Base-by-base conservation (phyloP, 1,140 invertebrate genomes). In the Plectrocnemia conspersa region DNA sequence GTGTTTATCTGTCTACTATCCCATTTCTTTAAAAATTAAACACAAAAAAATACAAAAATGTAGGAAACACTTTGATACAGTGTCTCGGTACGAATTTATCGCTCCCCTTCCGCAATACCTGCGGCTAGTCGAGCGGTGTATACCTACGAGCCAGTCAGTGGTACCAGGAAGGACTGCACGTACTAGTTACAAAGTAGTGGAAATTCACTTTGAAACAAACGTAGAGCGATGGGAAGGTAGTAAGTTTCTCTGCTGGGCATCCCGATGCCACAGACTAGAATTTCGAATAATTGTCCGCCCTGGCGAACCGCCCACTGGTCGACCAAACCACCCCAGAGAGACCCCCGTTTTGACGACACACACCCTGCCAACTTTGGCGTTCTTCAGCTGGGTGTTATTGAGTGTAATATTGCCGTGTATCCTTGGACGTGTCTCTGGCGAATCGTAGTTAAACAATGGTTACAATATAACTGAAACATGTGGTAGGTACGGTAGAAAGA, bases 281-380 rank as follows among this genome's bases (percentile, higher is more conserved):
- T 58, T 58, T 54, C 50, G 45, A 58, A 58, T 58, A 58, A 58
- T 58, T 58, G 56, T 58, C 40, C 56, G 56, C 52, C 45, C 36
- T 32, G 53, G 49, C 53, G 56, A 49, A 53, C 49, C 41, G 56
- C 49, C 56, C 56, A 53, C 33, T 50, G 29, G 29, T 10, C 38
- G 13, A 16, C 36, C 13, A 29, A 16, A 10, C 7, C 40, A 21
- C 41, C 48, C 32, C 22, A 15, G 24, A 9, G 10, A 42, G 15
- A 42, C 24, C n/a, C 9, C 38, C 22, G 15, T n/a, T n/a, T n/a
- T n/a, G n/a, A 50, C 16, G 10, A 13, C 33, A 21, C 19, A 10
- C 40, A 5, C n/a, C 33, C 25, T 36, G 22, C 19, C 32, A 9
- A 19, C 16, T 50, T 38, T 6, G 11, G 24, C 13, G 47, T 7